Conservation (phyloP, 2,113 vertebrate genomes). For the Sterna hirundo region DNA sequence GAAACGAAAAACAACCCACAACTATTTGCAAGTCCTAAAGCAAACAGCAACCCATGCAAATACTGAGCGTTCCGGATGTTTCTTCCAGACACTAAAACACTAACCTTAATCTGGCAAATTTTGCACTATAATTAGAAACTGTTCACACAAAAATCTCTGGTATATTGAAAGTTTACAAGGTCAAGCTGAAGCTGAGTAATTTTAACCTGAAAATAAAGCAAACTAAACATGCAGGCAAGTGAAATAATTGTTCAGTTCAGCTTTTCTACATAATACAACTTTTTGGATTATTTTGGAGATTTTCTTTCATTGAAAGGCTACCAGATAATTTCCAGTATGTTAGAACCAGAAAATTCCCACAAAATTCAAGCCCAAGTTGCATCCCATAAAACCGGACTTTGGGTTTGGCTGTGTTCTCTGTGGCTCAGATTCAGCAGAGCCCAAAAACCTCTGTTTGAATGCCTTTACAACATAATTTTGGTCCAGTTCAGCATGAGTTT, state of each 20-base stretch:
- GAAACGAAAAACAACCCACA: not conserved
- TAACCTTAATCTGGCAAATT: not conserved
- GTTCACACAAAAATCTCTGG: not conserved
- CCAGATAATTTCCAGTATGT: not conserved
- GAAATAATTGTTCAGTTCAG: not conserved
- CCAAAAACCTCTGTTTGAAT: not conserved
- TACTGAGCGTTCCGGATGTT: not conserved
- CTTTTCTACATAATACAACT: not conserved
- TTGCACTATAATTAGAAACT: not conserved
- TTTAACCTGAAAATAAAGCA: not conserved
- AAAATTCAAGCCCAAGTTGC: not conserved
- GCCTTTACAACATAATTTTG: not conserved
- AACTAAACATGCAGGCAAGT: not conserved
- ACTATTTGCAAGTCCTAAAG: not conserved
- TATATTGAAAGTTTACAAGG: not conserved
- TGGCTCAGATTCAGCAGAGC: not conserved
- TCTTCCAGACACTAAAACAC: not conserved
- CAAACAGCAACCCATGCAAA: not conserved
- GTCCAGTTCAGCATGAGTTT: not conserved
- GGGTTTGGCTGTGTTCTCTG: fast-evolving
- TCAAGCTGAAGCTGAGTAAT: not conserved
- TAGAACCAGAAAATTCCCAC: not conserved
- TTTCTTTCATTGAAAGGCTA: not conserved
- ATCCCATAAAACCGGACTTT: not conserved
- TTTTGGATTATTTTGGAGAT: not conserved